phyloP scores from a whole-genome alignment of 2,888 invertebrate genomes.

The Siphonodentalium dalli region DNA sequence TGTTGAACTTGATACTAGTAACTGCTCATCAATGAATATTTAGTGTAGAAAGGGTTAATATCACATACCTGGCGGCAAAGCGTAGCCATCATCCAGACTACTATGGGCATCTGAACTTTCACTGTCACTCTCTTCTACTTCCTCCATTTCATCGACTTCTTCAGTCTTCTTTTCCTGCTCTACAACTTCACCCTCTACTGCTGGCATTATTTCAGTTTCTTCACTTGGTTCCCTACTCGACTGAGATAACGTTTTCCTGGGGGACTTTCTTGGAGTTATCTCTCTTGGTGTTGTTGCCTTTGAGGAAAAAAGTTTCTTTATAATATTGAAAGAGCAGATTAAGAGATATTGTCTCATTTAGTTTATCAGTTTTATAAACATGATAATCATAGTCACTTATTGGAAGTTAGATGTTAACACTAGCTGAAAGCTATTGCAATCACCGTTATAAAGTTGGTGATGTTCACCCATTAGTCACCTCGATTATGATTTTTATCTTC shows the following conservation, averaged over 20 bases:
- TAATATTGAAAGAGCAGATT: not conserved
- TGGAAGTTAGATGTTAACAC: too few species aligned
- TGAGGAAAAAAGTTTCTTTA: not conserved
- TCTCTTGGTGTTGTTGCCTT: not conserved
- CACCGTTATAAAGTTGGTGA: too few species aligned
- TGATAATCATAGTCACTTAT: too few species aligned
- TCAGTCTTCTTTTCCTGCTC: slow-evolving; percentile 29
- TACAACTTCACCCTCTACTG: slow-evolving; percentile 9
- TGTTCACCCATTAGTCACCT: too few species aligned
- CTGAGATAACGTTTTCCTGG: not conserved
- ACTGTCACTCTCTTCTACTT: slow-evolving; percentile 32
- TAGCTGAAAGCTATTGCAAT: too few species aligned
- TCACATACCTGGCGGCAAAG: slow-evolving; percentile 46
- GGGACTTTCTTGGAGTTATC: not conserved
- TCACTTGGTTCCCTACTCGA: too few species aligned
- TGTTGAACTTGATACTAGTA: not conserved
- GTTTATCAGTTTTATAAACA: too few species aligned
- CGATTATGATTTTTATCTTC: too few species aligned
- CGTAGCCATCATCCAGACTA: slow-evolving; percentile 56
- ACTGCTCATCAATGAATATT: not conserved
- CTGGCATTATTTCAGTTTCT: not conserved
- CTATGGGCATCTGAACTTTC: slow-evolving; percentile 21
- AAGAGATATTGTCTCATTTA: too few species aligned
- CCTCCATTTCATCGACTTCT: slow-evolving; percentile 25
- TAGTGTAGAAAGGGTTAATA: not conserved